Evolutionary conservation across 2,113 vertebrate genomes (phyloP).

Genomic region (Trinectes maculatus): DNA sequence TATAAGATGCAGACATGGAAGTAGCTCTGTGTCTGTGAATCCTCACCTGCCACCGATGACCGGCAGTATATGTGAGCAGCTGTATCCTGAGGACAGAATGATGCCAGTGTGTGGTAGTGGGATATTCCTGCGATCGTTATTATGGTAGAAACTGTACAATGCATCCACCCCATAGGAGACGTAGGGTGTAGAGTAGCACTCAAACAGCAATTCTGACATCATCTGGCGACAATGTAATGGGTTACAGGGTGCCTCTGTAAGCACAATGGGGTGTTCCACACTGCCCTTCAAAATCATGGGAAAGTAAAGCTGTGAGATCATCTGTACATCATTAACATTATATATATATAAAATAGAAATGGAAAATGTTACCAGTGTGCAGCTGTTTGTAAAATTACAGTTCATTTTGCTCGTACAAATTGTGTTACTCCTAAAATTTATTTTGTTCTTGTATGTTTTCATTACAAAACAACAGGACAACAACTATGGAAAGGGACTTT

Average conservation of each 20-base stretch:
- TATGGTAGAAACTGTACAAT: slow-evolving; percentile 92
- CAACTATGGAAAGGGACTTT: too few species aligned
- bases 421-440: background rate
- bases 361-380: background rate
- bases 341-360: background rate
- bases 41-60: slow-evolving; percentile 92
- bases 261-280: slow-evolving; percentile 83
- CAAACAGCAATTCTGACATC: slow-evolving; percentile 93
- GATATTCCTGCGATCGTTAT: slow-evolving; percentile 68
- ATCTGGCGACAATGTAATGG: slow-evolving; percentile 85
- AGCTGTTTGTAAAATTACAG: background rate
- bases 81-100: slow-evolving; percentile 92
- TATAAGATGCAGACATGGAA: too few species aligned
- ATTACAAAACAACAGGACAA: background rate
- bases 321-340: background rate
- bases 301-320: background rate
- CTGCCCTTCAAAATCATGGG: slow-evolving; percentile 52
- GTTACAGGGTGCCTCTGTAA: slow-evolving; percentile 83
- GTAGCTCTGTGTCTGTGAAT: background rate
- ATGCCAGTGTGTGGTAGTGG: slow-evolving; percentile 83
- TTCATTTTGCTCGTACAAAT: too few species aligned
- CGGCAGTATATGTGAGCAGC: slow-evolving; percentile 94
- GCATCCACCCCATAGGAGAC: slow-evolving; percentile 92
- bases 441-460: background rate
- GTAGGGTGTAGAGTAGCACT: slow-evolving; percentile 92